phyloP scores from a whole-genome alignment of 2,113 vertebrate species.

The Neotoma lepida region DNA sequence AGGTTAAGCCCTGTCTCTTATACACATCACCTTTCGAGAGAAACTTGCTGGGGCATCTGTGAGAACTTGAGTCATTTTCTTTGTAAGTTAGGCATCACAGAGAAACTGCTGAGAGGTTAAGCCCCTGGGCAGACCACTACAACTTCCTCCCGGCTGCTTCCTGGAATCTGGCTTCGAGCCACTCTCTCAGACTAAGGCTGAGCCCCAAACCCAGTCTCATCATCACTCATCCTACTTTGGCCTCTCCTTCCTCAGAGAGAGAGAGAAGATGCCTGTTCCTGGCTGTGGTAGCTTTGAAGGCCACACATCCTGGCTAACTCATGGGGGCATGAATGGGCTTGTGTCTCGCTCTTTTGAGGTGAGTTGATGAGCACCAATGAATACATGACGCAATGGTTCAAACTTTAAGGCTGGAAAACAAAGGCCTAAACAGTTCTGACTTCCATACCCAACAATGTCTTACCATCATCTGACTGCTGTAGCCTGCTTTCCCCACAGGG shows the following conservation, averaged over 20 bases:
- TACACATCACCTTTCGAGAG: conserved; percentile 28
- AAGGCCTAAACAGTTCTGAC: background rate
- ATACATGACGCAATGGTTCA: background rate
- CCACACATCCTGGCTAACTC: background rate
- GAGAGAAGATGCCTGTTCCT: background rate
- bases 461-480: background rate
- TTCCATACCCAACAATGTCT: background rate
- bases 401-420: conserved; percentile 32
- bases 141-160: conserved; percentile 60
- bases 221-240: conserved; percentile 11
- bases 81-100: conserved; percentile 46
- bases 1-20: background rate
- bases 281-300: background rate
- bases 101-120: background rate
- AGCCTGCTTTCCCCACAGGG: background rate
- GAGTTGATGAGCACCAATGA: background rate
- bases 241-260: conserved; percentile 15
- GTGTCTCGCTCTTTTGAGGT: background rate
- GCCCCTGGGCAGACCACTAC: conserved; percentile 39
- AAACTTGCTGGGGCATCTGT: conserved; percentile 42
- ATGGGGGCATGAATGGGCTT: conserved; percentile 48
- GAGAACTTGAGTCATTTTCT: conserved; percentile 47
- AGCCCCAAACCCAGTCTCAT: conserved; percentile 46
- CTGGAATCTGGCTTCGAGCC: conserved; percentile 54
- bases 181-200: conserved; percentile 52